Base-by-base conservation (phyloP, 2,888 invertebrate genomes). In the Arenicola marina region DNA sequence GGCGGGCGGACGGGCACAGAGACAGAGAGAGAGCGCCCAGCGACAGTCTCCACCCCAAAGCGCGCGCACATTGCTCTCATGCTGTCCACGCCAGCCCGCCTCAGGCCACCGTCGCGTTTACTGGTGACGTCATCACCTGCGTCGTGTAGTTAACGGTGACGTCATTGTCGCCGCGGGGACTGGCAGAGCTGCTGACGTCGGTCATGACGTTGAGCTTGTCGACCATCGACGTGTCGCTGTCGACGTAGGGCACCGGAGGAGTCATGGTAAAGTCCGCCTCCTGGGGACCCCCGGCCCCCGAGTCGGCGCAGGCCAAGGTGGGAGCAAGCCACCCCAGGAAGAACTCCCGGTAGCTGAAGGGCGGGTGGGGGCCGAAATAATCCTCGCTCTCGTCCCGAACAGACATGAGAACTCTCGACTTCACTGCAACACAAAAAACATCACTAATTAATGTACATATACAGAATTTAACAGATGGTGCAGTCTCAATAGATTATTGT, bases 351-450 rank as follows among this genome's bases (percentile, higher is more conserved):
- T 43, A 28, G 60, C 54, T 28, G 60, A 55, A 55, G 31, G 60
- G 54, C 18, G 29, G 7, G 44, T 11, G 28, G 4, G 60, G 60
- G 4, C 54, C 54, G 29, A 28, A 59, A 7, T 4, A 26, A 7
- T 24, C 24, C 3, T 59, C 60, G 24, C 34, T 28, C 43, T 55
- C 54, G 4, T 59, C 60, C 7, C 29, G 11, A 4, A 26, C 18
- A 21, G 60, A 59, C 43, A 59, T 38, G 29, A 59, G 31, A 11
- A 59, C 38, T 7, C 60, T 34, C 4, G 60, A 59, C 7, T 31
- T 33, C 60, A 54, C 60, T 59, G 60, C 4, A 59, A 57, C 15
- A 15, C n/a, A 38, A 7, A 29, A 53, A 29, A 24, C 15, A 48
- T 24, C 7, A 24, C 26, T 24, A 11, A 24, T 48, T 21, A 48